Evolutionary conservation across 2,888 invertebrate species (phyloP).

Genomic region (Diachrysia chrysitis): DNA sequence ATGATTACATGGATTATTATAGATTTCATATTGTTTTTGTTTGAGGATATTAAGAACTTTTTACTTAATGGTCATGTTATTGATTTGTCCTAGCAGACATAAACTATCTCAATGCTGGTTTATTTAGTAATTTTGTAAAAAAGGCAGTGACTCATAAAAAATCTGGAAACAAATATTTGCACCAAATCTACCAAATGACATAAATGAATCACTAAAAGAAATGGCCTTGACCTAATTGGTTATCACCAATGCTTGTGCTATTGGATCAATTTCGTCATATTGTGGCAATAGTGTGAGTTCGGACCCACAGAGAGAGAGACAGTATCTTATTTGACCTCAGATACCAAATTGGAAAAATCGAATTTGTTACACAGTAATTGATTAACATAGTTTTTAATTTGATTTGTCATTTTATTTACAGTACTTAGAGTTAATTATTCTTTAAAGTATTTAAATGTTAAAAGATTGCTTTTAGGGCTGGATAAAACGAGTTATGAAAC

Average conservation of each 20-base stretch:
- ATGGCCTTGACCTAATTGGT: constrained; percentile 61
- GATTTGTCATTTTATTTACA: background rate
- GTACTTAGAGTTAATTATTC: background rate
- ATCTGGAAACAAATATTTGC: too few species aligned
- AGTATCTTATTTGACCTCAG: constrained; percentile 44
- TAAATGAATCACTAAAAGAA: constrained; percentile 47
- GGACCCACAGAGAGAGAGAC: too few species aligned
- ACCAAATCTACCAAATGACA: background rate
- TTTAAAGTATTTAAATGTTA: background rate
- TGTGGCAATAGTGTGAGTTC: constrained; percentile 22
- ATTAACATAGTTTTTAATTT: background rate
- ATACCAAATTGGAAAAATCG: constrained; percentile 21
- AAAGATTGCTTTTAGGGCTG: background rate
- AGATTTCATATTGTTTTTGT: too few species aligned
- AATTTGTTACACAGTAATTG: background rate
- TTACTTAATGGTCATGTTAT: too few species aligned
- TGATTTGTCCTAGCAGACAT: too few species aligned
- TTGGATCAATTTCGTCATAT: constrained; percentile 59
- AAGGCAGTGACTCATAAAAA: too few species aligned
- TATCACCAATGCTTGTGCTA: constrained; percentile 38
- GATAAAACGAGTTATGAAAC: constrained; percentile 11
- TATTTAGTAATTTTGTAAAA: too few species aligned
- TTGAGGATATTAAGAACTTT: too few species aligned
- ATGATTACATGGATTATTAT: too few species aligned
- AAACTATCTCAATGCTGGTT: too few species aligned